Evolutionary conservation across 2,113 vertebrate genomes (phyloP), one percentile per base, ranked within the genome.

Genomic region (Gobiocypris rarus): DNA sequence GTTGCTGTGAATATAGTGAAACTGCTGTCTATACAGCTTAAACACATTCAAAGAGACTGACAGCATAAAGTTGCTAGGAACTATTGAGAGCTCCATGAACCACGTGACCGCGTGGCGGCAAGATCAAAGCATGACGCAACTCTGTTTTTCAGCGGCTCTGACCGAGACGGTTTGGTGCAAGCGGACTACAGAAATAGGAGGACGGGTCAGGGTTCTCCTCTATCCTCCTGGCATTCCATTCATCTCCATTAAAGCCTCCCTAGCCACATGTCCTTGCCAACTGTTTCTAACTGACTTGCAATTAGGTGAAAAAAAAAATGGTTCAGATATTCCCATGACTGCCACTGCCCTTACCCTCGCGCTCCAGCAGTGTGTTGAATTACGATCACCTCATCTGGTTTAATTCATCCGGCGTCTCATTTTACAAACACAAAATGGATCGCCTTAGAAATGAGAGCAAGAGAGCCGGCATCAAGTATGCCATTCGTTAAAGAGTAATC

Each of bases 201-300:
- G 75, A 78, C 14, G 50, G 83, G 81, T 85, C 75, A 81, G 63
- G n/a, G n/a, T 45, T 52, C 31, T 45, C 24, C 58, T 45, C 31
- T 56, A 11, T 84, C 43, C 86, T 75, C 77, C 69, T 83, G 75
- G 75, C 77, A 80, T 52, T 76, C 9, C 63, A 85, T 83, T 83
- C 80, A 79, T 86, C 86, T 89, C 86, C 81, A 86, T 85, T 83
- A 86, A 85, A 83, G 50, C 45, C 69, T 84, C 86, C 82, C 65
- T 31, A 74, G 78, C 58, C 65, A 82, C 80, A 76, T 70, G 79
- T 86, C 86, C 86, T 85, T 84, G 83, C 82, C 80, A 83, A 82
- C 85, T 77, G 84, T 81, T 87, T 85, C 58, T 45, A 59, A 78
- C 83, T 85, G 58, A 70, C 83, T 86, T 54, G 67, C 67, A 84